Evolutionary conservation across 53 echinoderm and acorn worm genomes (phyloP), one percentile per base, ranked within the genome.

Genomic region (Actinopyga echinites): DNA sequence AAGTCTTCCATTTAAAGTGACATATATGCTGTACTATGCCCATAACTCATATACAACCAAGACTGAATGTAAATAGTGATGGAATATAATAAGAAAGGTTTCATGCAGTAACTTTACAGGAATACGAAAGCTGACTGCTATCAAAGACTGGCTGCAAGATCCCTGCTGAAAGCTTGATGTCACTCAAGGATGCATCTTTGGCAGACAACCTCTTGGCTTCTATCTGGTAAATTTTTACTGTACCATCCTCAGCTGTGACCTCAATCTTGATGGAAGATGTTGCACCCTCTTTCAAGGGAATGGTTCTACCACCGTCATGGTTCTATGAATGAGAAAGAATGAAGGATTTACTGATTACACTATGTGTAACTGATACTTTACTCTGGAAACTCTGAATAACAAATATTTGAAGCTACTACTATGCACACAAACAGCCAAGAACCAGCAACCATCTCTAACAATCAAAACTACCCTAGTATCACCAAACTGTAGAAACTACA

Each of bases 201-300:
- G 95, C 89, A 61, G 95, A 93, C 33, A 95, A 71, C 34, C 95
- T 90, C 85, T 89, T 95, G 32, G 89, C 93, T 60, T 87, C 74
- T 69, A 95, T 91, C 87, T 79, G 82, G 59, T 95, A 95, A 24
- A 93, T 62, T 86, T 95, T 95, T 45, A 89, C 89, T 1, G 95
- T 95, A n/a, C 95, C 92, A 92, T 95, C 95, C 69, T 95, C 95
- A 40, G 95, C 90, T 2, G 95, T 90, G 32, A 95, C 95, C 56
- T 95, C 95, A 54, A 95, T 91, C 87, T 95, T 95, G 43, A 95
- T 89, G n/a, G 49, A 12, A 32, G 93, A 93, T 20, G 88, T 88
- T 42, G 86, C 89, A 40, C 89, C 93, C 75, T 93, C 95, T 49
- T 91, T 86, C 8, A 95, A 91, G 38, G 91, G 85, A 30, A 95